Percentiles rank a stretch among this genome's conserved stretches.
Conservation (phyloP, 2,888 invertebrate species). For the Agriopis aurantiaria region DNA sequence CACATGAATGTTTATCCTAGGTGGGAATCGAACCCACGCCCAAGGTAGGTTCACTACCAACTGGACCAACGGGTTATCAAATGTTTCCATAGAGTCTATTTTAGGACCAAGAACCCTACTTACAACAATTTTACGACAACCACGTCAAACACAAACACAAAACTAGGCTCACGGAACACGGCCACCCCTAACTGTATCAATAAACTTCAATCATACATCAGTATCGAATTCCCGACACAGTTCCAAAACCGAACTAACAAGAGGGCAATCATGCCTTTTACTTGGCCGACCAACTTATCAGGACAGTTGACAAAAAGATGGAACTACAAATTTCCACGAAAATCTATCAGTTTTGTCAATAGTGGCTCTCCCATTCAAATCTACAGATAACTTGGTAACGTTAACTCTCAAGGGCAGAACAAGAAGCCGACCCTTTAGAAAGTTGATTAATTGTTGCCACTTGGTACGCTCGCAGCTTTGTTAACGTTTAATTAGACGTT, state of each 20-base stretch:
- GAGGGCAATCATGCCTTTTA: conserved; percentile 1
- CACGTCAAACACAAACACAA: background rate
- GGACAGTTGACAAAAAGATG: background rate
- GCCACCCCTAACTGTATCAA: background rate
- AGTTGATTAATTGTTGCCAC: conserved; percentile 22
- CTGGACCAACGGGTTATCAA: no score
- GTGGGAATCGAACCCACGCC: no score
- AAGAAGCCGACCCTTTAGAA: conserved; percentile 15
- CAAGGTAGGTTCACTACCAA: no score
- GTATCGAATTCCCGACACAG: background rate
- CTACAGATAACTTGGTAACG: background rate
- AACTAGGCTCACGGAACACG: no score
- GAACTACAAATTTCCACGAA: background rate
- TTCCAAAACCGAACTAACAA: conserved; percentile 2
- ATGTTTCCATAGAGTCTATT: no score
- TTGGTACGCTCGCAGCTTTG: conserved; percentile 12
- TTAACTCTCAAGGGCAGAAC: conserved; percentile 15
- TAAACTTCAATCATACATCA: background rate
- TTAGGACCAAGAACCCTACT: no score
- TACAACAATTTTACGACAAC: no score
- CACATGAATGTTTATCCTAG: no score
- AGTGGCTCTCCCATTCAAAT: background rate
- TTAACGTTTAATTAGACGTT: conserved; percentile 2
- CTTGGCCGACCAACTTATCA: background rate
- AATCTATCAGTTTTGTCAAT: background rate